Conservation (phyloP, 2,888 invertebrate species). For the Pteria penguin region DNA sequence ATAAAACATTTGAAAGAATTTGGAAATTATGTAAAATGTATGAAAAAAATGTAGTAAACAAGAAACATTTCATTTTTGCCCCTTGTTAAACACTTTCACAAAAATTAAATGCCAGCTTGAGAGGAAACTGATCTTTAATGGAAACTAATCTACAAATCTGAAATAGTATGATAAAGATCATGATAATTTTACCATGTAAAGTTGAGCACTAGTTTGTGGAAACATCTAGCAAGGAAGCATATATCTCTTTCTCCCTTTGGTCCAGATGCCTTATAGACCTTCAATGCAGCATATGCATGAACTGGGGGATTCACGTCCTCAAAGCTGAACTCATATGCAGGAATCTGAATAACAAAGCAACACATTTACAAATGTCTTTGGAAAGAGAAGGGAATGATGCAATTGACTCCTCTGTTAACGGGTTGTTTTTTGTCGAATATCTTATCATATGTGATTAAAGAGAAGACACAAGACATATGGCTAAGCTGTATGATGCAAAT, state of each 20-base stretch:
- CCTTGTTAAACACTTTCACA: too few species aligned
- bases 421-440: too few species aligned
- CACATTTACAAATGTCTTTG: too few species aligned
- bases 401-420: too few species aligned
- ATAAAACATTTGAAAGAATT: too few species aligned
- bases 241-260: slow-evolving; percentile 68
- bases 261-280: slow-evolving; percentile 71
- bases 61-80: neutral
- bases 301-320: slow-evolving; percentile 80
- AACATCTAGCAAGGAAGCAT: slow-evolving; percentile 76
- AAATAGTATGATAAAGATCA: too few species aligned
- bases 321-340: slow-evolving; percentile 80
- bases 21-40: too few species aligned
- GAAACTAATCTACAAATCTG: neutral
- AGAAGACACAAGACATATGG: too few species aligned
- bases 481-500: too few species aligned
- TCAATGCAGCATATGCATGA: slow-evolving; percentile 78
- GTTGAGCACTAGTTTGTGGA: slow-evolving; percentile 78
- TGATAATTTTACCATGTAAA: slow-evolving; percentile 77
- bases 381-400: too few species aligned
- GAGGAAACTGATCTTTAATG: neutral
- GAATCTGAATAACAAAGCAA: slow-evolving; percentile 68
- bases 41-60: neutral
- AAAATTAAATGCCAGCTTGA: too few species aligned
- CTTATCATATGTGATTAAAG: too few species aligned